Base-by-base conservation (phyloP, 1,140 invertebrate species). In the Bombus vancouverensis region DNA sequence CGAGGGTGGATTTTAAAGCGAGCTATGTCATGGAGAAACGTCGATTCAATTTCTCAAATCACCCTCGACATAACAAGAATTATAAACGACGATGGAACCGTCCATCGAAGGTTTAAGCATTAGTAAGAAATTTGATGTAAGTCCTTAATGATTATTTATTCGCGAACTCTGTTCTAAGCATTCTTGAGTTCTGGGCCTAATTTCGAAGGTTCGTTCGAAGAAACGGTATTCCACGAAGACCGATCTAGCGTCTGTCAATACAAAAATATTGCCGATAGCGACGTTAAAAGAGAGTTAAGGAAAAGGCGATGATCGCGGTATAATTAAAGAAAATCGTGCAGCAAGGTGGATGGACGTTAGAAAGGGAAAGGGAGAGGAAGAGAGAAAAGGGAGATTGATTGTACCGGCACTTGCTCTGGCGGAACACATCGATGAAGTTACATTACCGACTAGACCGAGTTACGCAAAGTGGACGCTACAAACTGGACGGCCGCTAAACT, bases 381-480 rank as follows among this genome's bases (percentile, higher is more conserved):
- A 91, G 81, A 79, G 75, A 47, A 86, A 73, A 86, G 92, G 92
- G 91, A 91, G 93, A 94, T 93, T 94, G 93, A 93, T 94, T 94
- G 93, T 94, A 90, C 89, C 89, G 91, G 92, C 93, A 93, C 92
- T 94, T 94, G 93, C 91, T 93, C 92, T 92, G 92, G 91, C 93
- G 93, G 93, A 95, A 95, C 93, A 94, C 94, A 94, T 95, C 94
- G 94, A 94, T 94, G 93, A 95, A 94, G 94, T 94, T 94, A 94
- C 92, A 94, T 94, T 94, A 94, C 94, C 92, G 93, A 93, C 92
- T 92, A 94, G 92, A 95, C 91, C 92, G 93, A 95, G 94, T 95
- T 94, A 95, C 93, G 93, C 94, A 94, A 95, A 95, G 94, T 95
- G 94, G 93, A 92, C 92, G 92, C 92, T 93, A 88, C 93, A 94